These are phyloP conservation scores for Burhinus bistriatus DNA, from an alignment of 2,113 vertebrate genomes.

Conservation along the genomic window DNA sequence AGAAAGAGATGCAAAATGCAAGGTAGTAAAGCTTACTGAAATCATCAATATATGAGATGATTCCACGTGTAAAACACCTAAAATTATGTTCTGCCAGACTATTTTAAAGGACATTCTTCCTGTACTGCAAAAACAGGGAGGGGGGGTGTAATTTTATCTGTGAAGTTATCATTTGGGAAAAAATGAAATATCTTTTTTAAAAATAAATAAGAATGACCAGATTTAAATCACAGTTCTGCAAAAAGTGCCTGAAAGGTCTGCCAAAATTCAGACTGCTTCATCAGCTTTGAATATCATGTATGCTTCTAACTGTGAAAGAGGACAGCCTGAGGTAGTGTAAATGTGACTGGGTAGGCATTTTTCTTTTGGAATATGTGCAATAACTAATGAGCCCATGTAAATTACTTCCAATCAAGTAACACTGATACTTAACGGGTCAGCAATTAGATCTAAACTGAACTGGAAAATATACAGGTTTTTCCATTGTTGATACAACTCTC, in stretches of 20 bases:
- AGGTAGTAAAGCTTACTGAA: background rate
- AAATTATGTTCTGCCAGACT: background rate
- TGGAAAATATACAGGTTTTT: background rate
- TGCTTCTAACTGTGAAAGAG: background rate
- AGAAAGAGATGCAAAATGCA: background rate
- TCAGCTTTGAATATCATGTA: background rate
- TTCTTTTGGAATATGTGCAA: background rate
- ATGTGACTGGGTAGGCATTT: rapidly evolving
- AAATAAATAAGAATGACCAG: background rate
- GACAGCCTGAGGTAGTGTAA: background rate
- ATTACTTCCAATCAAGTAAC: background rate
- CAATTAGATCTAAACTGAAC: background rate
- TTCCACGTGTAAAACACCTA: background rate
- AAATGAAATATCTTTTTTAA: background rate
- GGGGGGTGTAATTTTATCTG: background rate
- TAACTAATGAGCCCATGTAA: background rate
- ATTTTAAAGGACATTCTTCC: background rate
- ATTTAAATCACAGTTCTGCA: background rate
- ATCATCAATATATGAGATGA: background rate
- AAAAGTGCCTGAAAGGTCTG: background rate
- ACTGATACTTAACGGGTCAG: background rate
- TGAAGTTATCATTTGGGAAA: background rate
- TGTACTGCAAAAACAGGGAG: background rate
- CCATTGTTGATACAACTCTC: background rate
- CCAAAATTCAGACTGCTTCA: background rate